Conservation (phyloP, 2,888 invertebrate species). For the Ectemnius continuus region DNA sequence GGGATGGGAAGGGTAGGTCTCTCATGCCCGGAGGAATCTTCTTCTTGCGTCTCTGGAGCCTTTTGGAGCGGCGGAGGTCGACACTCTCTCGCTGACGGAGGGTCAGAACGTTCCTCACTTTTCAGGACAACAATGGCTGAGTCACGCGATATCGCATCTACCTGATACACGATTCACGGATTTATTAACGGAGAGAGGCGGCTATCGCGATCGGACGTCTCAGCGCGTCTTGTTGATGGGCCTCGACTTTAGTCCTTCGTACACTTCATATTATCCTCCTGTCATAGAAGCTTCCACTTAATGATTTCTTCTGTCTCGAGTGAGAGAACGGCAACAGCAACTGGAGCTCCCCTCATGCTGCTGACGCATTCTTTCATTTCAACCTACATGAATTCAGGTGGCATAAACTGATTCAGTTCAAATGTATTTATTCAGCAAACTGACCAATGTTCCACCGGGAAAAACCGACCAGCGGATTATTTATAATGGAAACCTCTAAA, state of each 20-base stretch:
- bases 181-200: conserved; percentile 37
- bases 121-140: conserved; percentile 59
- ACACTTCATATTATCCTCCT: conserved; percentile 17
- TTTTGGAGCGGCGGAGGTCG: conserved; percentile 37
- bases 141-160: conserved; percentile 56
- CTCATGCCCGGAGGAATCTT: conserved; percentile 26
- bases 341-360: no score
- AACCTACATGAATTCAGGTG: background rate
- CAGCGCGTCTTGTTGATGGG: background rate
- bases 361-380: background rate
- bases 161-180: conserved; percentile 34
- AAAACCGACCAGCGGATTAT: background rate
- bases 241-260: conserved; percentile 8
- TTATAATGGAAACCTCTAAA: conserved; percentile 10
- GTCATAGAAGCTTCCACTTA: background rate
- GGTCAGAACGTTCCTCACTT: conserved; percentile 46
- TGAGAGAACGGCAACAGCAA: background rate
- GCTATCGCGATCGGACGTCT: conserved; percentile 46
- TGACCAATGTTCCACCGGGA: no score
- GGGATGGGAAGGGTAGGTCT: conserved; percentile 25
- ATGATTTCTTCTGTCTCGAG: background rate
- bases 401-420: background rate
- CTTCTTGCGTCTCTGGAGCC: conserved; percentile 6
- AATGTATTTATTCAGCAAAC: no score
- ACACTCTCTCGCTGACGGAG: conserved; percentile 38